Evolutionary conservation across 2,113 vertebrate genomes (phyloP), one percentile per base, ranked within the genome.

Genomic region (Chaetura pelagica): DNA sequence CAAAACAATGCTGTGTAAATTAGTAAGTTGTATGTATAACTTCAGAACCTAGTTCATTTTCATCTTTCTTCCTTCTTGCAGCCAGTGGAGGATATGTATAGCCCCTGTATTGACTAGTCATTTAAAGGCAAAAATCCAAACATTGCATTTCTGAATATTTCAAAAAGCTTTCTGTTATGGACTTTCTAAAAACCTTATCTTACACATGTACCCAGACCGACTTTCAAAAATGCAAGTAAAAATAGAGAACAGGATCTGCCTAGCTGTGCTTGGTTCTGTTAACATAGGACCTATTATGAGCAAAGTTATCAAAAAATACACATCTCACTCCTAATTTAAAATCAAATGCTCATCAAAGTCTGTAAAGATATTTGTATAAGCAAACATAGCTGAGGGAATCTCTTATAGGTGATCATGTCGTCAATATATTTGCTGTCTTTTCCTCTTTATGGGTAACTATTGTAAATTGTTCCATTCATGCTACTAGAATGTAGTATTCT

Each of bases 11-110:
- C 62, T 52, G 21, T 76, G 30, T 71, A 42, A 71, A 76, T 73
- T 61, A 84, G 34, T 42, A 78, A 55, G 48, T 42, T 84, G 66
- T 40, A 57, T 54, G 12, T 48, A 62, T 61, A 58, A 21, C 22
- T 86, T 89, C 63, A 81, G 73, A 91, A 78, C 67, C 73, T 68
- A 52, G 80, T 94, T 89, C 88, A 18, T 85, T 61, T 54, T 64
- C 7, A 35, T 57, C 52, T 76, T 64, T n/a, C 29, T 54, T 80
- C 55, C 18, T 61, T 38, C 40, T 71, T 89, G 55, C 48, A 85
- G 35, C 29, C 12, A 7, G 44, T 46, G 27, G 18, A 49, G 49
- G 24, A 18, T 81, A 32, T 22, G n/a, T 71, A 14, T 27, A 74
- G 30, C 12, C n/a, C 18, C 18, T 51, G 51, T 87, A 55, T 77